Conservation (phyloP, 2,113 vertebrate genomes). For the Morone chrysops region DNA sequence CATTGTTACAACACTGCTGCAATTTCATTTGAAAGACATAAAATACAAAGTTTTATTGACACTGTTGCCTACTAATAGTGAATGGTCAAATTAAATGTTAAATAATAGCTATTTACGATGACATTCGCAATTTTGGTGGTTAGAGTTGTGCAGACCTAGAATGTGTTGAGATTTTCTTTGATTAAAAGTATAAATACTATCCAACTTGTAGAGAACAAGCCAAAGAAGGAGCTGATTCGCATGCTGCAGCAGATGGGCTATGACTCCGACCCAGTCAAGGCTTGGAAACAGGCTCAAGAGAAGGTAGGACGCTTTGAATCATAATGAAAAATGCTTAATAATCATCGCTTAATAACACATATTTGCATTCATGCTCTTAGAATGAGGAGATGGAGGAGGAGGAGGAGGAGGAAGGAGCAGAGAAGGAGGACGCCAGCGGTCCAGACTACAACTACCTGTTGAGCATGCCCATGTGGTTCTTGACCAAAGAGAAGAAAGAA, state of each 20-base stretch:
- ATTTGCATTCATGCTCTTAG: constrained; percentile 27
- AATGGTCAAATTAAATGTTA: too few species aligned
- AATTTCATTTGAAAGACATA: neutral
- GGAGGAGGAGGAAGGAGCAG: constrained; percentile 77
- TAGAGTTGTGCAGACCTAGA: neutral
- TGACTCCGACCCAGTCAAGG: constrained; percentile 95
- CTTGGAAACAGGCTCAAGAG: constrained; percentile 93
- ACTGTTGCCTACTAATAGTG: too few species aligned
- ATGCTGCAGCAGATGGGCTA: constrained; percentile 94
- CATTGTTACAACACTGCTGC: neutral
- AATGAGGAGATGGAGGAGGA: constrained; percentile 46
- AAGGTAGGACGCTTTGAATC: constrained; percentile 85
- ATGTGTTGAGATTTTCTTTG: neutral
- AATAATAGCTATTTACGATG: too few species aligned
- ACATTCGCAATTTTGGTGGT: too few species aligned
- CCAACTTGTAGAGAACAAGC: constrained; percentile 92
- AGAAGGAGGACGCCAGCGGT: constrained; percentile 81
- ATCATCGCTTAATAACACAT: neutral
- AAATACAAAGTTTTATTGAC: too few species aligned
- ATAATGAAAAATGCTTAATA: neutral
- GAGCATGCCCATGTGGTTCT: constrained; percentile 97
- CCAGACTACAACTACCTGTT: constrained; percentile 97
- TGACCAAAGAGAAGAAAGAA: constrained; percentile 98
- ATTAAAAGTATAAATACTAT: neutral
- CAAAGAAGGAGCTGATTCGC: constrained; percentile 95